Evolutionary conservation across 2,113 vertebrate genomes (phyloP).

Genomic region (Dipodomys stephensi): DNA sequence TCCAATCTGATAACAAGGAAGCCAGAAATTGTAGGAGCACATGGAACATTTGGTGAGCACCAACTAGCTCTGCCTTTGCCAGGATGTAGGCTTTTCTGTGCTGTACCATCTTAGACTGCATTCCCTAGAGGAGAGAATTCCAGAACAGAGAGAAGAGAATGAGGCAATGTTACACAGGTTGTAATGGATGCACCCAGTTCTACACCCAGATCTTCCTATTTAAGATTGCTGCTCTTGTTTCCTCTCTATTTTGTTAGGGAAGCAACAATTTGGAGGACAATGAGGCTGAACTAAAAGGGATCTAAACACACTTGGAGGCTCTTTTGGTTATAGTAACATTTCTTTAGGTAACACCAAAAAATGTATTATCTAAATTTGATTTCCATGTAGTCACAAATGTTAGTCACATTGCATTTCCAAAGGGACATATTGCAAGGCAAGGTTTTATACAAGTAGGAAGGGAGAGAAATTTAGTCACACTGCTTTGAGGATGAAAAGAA

Average conservation of each 20-base stretch:
- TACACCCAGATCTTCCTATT: neutral
- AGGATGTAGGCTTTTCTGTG: rapidly evolving
- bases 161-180: neutral
- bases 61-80: neutral
- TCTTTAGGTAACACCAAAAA: neutral
- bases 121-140: neutral
- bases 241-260: neutral
- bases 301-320: neutral
- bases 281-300: neutral
- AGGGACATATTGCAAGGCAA: neutral
- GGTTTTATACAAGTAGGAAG: neutral
- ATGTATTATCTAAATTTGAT: neutral
- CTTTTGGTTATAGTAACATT: neutral
- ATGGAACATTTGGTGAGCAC: rapidly evolving
- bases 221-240: neutral
- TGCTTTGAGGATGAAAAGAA: slow-evolving; percentile 56
- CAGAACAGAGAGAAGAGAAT: neutral
- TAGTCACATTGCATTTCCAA: neutral
- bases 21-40: neutral
- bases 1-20: neutral
- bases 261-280: neutral
- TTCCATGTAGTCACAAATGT: neutral
- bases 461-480: slow-evolving; percentile 10
- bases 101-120: neutral
- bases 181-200: neutral